A percentile compares a stretch with the other conserved stretches of the same genome.
phyloP scores from a whole-genome alignment of 2,888 invertebrate species.

The Rhodophaea formosa region DNA sequence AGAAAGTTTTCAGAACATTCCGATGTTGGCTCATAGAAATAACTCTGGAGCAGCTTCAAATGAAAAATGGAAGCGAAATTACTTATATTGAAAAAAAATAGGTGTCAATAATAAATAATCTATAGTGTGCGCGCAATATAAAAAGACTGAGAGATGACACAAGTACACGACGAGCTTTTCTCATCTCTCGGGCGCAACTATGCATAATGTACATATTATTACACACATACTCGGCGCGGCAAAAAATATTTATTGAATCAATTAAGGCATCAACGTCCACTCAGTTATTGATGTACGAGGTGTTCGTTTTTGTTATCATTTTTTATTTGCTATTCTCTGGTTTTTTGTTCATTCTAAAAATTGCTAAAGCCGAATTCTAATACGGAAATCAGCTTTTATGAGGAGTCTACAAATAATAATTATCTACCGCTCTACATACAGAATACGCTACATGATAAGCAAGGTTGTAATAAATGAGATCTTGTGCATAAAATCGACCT shows the following conservation, averaged over 20 bases:
- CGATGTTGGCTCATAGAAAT: too few relatives aligned
- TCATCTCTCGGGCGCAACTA: neutral
- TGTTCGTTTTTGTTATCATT: neutral
- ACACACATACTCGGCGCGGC: neutral
- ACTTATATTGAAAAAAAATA: too few relatives aligned
- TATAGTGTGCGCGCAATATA: neutral
- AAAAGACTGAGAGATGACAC: constrained; percentile 1
- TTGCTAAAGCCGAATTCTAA: neutral
- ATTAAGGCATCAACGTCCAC: constrained; percentile 8
- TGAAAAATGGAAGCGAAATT: too few relatives aligned
- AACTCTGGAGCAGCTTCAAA: too few relatives aligned
- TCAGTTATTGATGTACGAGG: neutral
- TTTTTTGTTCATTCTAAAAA: neutral
- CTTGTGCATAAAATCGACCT: neutral
- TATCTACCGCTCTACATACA: too few relatives aligned
- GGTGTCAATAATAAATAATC: too few relatives aligned
- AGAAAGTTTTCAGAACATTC: too few relatives aligned
- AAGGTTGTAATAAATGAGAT: neutral
- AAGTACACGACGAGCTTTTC: neutral
- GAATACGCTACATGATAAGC: too few relatives aligned
- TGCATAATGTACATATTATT: constrained; percentile 6
- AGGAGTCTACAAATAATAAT: neutral
- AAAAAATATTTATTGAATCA: constrained; percentile 3
- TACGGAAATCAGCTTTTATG: neutral
- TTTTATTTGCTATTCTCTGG: neutral